These are phyloP conservation scores for Rhodeus uyekii DNA, from an alignment of 2,797 vertebrate species.

Conservation along the genomic window DNA sequence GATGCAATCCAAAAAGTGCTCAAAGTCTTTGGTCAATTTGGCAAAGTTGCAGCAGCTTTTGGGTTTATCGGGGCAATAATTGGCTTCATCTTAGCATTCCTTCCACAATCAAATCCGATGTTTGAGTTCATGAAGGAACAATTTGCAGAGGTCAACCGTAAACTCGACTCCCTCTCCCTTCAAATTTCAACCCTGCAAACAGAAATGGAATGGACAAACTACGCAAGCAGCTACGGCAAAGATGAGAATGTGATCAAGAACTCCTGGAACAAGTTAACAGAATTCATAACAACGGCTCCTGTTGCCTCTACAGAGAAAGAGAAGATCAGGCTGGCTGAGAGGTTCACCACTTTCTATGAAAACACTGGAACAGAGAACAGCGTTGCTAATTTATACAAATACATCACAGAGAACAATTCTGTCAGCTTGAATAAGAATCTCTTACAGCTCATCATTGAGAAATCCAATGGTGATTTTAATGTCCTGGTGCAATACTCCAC, in stretches of 20 bases:
- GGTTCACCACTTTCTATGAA: conserved; percentile 23
- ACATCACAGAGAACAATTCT: conserved; percentile 1
- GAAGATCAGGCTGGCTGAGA: conserved; percentile 15
- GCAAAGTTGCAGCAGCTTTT: conserved; percentile 5
- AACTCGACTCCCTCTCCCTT: neutral
- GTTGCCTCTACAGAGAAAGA: neutral
- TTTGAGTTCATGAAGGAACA: neutral
- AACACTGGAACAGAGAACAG: conserved; percentile 18
- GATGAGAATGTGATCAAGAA: conserved; percentile 40
- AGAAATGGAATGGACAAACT: conserved; percentile 17
- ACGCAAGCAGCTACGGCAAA: conserved; percentile 15
- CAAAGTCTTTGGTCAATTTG: neutral
- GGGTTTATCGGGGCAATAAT: neutral
- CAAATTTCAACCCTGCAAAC: conserved; percentile 4
- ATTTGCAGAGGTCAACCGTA: neutral
- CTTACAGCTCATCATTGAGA: conserved; percentile 14
- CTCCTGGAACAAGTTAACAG: conserved; percentile 31
- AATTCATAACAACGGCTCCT: neutral
- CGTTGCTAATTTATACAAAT: conserved; percentile 12
- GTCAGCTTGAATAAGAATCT: conserved; percentile 24
- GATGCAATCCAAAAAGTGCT: neutral
- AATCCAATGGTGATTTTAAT: conserved; percentile 19
- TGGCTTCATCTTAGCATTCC: neutral
- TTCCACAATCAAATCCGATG: neutral
- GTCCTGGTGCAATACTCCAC: conserved; percentile 1